A percentile compares a stretch with the other conserved stretches of the same genome.
phyloP scores from a whole-genome alignment of 2,797 vertebrate species.

The Protosalanx chinensis region DNA sequence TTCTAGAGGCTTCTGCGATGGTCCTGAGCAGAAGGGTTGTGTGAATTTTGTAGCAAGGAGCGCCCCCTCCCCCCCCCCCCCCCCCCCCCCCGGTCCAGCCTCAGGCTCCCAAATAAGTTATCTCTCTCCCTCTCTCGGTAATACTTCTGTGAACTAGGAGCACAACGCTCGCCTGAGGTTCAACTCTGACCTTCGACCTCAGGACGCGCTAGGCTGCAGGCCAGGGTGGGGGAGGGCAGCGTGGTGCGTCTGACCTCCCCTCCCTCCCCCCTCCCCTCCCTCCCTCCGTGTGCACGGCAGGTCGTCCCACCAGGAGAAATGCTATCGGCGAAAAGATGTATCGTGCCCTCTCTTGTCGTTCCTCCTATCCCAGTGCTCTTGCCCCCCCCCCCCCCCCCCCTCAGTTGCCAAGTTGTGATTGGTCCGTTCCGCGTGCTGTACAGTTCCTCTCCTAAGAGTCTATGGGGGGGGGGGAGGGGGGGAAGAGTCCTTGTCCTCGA shows the following conservation, averaged over 20 bases:
- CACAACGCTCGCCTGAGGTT: slow-evolving; percentile 51
- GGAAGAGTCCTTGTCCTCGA: slow-evolving; percentile 62
- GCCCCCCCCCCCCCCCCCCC: too few relatives aligned
- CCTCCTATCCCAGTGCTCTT: slow-evolving; percentile 51
- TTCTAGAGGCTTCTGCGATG: slow-evolving; percentile 72
- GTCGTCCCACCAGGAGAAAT: slow-evolving; percentile 47
- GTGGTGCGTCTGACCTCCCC: too few relatives aligned
- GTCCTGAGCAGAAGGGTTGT: slow-evolving; percentile 68
- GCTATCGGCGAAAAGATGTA: slow-evolving; percentile 48
- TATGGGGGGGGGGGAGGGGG: slow-evolving; percentile 63
- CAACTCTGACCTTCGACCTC: slow-evolving; percentile 20
- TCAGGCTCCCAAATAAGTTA: slow-evolving; percentile 65
- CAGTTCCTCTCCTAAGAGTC: slow-evolving; percentile 65
- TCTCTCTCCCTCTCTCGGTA: slow-evolving; percentile 33
- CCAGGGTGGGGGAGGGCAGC: too few relatives aligned
- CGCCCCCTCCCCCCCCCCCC: slow-evolving; percentile 29
- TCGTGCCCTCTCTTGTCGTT: slow-evolving; percentile 55
- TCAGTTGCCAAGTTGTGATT: slow-evolving; percentile 66
- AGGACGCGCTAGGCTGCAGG: background rate
- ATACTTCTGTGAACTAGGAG: slow-evolving; percentile 47
- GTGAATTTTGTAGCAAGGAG: slow-evolving; percentile 65
- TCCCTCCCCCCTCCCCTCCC: too few relatives aligned
- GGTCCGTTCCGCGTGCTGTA: slow-evolving; percentile 72
- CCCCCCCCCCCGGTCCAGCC: slow-evolving; percentile 50
- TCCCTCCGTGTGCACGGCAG: slow-evolving; percentile 65